Evolutionary conservation across 2,113 vertebrate genomes (phyloP), one percentile per base, ranked within the genome.

Genomic region (Forbesichthys agassizii): DNA sequence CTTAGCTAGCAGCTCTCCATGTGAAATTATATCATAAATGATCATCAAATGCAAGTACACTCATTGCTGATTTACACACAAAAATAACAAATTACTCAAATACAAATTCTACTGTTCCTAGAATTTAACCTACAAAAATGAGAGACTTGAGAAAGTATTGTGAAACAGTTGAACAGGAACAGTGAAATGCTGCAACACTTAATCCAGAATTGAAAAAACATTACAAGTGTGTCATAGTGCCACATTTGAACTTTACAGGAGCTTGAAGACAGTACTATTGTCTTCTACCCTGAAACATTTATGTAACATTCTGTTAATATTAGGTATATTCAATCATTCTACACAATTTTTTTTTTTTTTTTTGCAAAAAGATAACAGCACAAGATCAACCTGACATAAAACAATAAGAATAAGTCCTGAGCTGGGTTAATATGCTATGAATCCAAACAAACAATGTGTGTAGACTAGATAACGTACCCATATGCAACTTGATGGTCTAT

Each of bases 1-100:
- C 85, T 91, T 88, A 11, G 66, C 86, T 80, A 84, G 59, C 74
- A 63, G 12, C 36, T 65, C 57, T 75, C 61, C 47, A 20, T 20
- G 58, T 52, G 14, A 18, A 53, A 6, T 8, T 60, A 48, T 68
- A 33, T 16, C 13, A 54, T 47, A 70, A 52, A 12, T 67, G 74
- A 77, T 64, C 55, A 75, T 68, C 36, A 59, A 56, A 63, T 42
- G 66, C n/a, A 16, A 68, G 69, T 51, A 62, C 65, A 73, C 68
- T 14, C 18, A n/a, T 49, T 10, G 59, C 54, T 47, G 4, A 20
- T 68, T 64, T 49, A 1, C 64, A 73, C n/a, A 27, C 1, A 27
- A 27, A 27, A 27, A 27, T 27, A 0, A 27, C 6, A n/a, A 54
- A n/a, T 54, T 54, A 3, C 3, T 51, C 9, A 48, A 8, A 12